Evolutionary conservation across 2,797 vertebrate genomes (phyloP).

Genomic region (Hemibagrus guttatus): DNA sequence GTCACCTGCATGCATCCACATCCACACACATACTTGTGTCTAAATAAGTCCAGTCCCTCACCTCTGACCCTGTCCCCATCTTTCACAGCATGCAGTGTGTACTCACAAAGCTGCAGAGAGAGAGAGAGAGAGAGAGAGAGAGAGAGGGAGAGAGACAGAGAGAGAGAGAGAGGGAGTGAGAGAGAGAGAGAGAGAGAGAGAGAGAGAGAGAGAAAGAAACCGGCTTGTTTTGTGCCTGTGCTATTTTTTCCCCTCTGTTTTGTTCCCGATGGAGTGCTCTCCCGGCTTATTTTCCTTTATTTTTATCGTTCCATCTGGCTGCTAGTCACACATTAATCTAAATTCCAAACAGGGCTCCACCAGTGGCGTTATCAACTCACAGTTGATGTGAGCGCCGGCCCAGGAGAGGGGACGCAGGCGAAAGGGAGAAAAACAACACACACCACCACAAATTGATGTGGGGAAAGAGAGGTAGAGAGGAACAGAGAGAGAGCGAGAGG

Average conservation of each 20-base stretch:
- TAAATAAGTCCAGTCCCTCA: conserved; percentile 38
- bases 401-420: conserved; percentile 69
- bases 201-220: conserved; percentile 23
- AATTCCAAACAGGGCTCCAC: conserved; percentile 61
- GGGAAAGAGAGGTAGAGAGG: conserved; percentile 43
- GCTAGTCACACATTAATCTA: conserved; percentile 64
- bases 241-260: conserved; percentile 42
- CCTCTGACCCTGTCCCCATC: conserved; percentile 48
- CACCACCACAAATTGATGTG: conserved; percentile 56
- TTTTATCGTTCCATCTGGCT: conserved; percentile 63
- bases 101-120: conserved; percentile 25
- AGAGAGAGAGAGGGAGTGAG: too few species aligned
- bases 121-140: conserved; percentile 10
- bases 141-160: not conserved
- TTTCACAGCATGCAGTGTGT: conserved; percentile 5
- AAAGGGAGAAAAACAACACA: conserved; percentile 61
- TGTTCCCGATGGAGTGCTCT: conserved; percentile 59
- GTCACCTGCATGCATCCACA: conserved; percentile 48
- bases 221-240: conserved; percentile 32
- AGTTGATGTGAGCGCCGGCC: conserved; percentile 58
- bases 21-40: conserved; percentile 27
- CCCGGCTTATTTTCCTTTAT: conserved; percentile 58
- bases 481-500: conserved; percentile 25
- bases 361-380: conserved; percentile 61
- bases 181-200: too few species aligned